These are phyloP conservation scores for Premnoplex brunnescens DNA, from an alignment of 2,797 vertebrate species.

Conservation along the genomic window DNA sequence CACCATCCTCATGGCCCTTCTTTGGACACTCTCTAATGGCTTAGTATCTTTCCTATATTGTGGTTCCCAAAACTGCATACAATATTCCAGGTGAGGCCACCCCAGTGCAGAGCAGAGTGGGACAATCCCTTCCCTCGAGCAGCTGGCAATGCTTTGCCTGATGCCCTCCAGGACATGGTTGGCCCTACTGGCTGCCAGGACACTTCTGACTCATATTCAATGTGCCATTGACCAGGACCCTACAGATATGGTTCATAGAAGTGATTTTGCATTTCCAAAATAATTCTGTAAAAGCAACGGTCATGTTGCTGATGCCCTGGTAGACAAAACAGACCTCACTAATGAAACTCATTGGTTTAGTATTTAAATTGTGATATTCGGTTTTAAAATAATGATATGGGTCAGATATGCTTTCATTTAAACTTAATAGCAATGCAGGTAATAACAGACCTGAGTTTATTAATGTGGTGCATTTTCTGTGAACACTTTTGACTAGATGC, in stretches of 20 bases:
- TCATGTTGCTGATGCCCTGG: background rate
- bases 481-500: slow-evolving; percentile 21
- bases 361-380: background rate
- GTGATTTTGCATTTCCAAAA: background rate
- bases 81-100: background rate
- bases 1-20: background rate
- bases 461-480: background rate
- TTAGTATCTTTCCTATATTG: background rate
- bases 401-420: background rate
- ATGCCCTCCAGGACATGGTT: background rate
- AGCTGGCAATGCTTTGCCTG: background rate
- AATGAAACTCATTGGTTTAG: background rate
- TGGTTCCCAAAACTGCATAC: background rate
- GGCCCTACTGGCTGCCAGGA: background rate
- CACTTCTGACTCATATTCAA: background rate
- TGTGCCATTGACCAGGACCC: background rate
- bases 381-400: background rate
- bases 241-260: background rate
- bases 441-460: slow-evolving; percentile 37
- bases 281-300: background rate
- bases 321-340: background rate
- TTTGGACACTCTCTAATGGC: background rate
- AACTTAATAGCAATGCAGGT: slow-evolving; percentile 30
- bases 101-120: background rate
- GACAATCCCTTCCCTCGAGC: background rate